phyloP scores from a whole-genome alignment of 2,113 vertebrate genomes.

The Calypte anna region DNA sequence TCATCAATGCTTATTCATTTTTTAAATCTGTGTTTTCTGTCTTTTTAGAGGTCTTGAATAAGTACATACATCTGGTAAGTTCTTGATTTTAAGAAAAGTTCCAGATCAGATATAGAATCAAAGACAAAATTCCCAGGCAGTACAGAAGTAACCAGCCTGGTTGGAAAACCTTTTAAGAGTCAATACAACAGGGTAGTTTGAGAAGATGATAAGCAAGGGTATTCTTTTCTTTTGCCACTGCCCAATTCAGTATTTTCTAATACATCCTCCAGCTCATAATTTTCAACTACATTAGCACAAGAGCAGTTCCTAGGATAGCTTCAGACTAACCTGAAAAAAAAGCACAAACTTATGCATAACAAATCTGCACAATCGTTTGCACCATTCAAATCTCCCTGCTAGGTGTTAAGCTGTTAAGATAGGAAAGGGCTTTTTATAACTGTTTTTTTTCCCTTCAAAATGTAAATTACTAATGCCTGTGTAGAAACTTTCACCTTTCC shows the following conservation, averaged over 20 bases:
- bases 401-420: not conserved
- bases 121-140: not conserved
- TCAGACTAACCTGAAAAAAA: not conserved
- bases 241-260: not conserved
- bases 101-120: not conserved
- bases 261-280: not conserved
- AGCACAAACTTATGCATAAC: not conserved
- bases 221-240: not conserved
- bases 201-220: not conserved
- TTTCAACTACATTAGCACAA: not conserved
- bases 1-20: not conserved
- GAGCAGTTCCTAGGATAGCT: not conserved
- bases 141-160: not conserved
- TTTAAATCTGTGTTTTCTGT: not conserved
- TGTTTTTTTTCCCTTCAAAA: not conserved
- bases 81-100: not conserved
- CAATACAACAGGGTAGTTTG: not conserved
- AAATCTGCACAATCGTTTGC: not conserved
- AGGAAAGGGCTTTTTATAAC: not conserved
- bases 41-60: not conserved
- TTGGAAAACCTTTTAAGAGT: not conserved
- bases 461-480: not conserved
- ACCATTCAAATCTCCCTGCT: not conserved
- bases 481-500: not conserved
- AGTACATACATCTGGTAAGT: not conserved